Base-by-base conservation (phyloP, 2,797 vertebrate genomes). In the Clarias laeviceps region DNA sequence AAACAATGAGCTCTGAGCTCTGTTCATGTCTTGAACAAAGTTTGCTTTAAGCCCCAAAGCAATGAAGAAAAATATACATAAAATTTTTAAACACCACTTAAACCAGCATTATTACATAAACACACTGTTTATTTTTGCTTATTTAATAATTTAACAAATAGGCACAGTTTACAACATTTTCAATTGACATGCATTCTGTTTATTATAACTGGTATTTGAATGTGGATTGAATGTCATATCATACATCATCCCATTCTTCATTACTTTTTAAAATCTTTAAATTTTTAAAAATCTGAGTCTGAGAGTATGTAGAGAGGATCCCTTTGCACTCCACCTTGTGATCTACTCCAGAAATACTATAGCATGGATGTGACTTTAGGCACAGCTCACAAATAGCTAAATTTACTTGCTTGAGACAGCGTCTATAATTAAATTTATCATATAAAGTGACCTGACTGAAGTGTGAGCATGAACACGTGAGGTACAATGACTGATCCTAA, bases 401-500 rank as follows among this genome's bases (percentile, higher is more conserved):
- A 54, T 73, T 61, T 54, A 74, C 40, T 61, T 20, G 20, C 8
- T 68, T 57, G 7, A 29, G 14, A 4, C 32, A 62, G 15, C 32
- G 64, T 68, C 32, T 64, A 45, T 86, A 70, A 88, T 88, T 61
- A 14, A 24, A 73, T 86, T 87, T 80, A 79, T 77, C 34, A n/a
- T 40, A 83, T 78, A 24, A 77, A 74, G 76, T 86, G 17, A 70
- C 32, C 45, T 37, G 76, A 81, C 70, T 82, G 74, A 88, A 59
- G 61, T 27, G 40, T 68, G 74, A 70, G 69, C 17, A 72, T 83
- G 79, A 83, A 83, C 50, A 64, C 79, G 74, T 84, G 65, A 90
- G 65, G 69, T 85, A 84, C 76, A 88, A 56, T 85, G 86, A 91
- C 82, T 90, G 82, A 93, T 84, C 82, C 88, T 56, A 88, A 91